Conservation (phyloP, 2,888 invertebrate species). For the Coelogynopora nodosa region DNA sequence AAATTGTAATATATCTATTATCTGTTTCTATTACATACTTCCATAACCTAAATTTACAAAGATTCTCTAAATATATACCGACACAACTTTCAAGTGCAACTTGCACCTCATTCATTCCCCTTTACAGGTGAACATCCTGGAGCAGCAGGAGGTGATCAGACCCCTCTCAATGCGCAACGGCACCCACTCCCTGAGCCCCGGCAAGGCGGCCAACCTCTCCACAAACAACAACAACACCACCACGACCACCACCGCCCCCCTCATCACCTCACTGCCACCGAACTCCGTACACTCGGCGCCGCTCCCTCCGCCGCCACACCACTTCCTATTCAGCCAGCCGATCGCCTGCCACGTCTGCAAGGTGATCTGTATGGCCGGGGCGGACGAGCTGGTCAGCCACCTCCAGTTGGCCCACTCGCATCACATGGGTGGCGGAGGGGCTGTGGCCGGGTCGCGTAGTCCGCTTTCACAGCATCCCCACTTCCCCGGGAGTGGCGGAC, state of each 20-base stretch:
- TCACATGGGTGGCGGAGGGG: neutral
- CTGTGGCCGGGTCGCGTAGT: neutral
- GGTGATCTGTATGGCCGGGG: neutral
- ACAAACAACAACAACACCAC: neutral
- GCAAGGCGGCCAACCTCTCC: neutral
- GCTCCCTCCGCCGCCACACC: neutral
- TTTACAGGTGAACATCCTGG: neutral
- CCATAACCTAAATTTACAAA: too few relatives aligned
- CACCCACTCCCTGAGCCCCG: neutral
- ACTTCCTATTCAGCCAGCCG: neutral
- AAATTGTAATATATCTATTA: too few relatives aligned
- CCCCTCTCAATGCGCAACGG: neutral
- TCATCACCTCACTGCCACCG: neutral
- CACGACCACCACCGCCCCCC: neutral
- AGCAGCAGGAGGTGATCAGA: neutral
- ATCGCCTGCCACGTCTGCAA: neutral
- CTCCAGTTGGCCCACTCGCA: neutral
- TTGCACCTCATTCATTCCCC: too few relatives aligned
- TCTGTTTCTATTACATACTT: too few relatives aligned
- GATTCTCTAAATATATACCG: too few relatives aligned
- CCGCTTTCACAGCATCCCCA: neutral
- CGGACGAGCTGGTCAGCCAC: constrained; percentile 2
- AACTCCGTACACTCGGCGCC: neutral
- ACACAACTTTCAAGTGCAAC: too few relatives aligned
- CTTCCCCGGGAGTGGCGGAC: neutral